phyloP scores from a whole-genome alignment of 2,888 invertebrate genomes.

The Drosophila affinis region DNA sequence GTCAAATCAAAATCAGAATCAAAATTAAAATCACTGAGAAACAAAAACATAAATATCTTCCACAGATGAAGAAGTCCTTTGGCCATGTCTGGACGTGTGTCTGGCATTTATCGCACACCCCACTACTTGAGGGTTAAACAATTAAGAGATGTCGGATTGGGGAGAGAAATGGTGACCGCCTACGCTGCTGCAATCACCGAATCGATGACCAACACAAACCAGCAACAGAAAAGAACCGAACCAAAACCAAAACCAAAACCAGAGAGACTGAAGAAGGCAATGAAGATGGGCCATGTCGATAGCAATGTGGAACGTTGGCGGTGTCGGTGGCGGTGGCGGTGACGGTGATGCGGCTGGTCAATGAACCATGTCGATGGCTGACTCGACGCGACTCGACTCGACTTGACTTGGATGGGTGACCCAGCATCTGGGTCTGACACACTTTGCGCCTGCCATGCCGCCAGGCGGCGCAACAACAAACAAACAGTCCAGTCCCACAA shows the following conservation, averaged over 20 bases:
- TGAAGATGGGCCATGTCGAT: slow-evolving; percentile 36
- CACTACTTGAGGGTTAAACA: slow-evolving; percentile 63
- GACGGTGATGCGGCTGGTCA: slow-evolving; percentile 56
- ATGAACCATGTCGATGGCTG: slow-evolving; percentile 56
- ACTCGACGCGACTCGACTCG: background rate
- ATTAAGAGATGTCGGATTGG: slow-evolving; percentile 28
- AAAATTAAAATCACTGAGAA: background rate
- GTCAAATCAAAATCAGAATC: slow-evolving; percentile 23
- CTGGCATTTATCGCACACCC: slow-evolving; percentile 41
- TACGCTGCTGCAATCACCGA: slow-evolving; percentile 29
- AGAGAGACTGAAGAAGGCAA: slow-evolving; percentile 3
- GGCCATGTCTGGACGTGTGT: slow-evolving; percentile 4
- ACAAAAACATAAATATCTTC: slow-evolving; percentile 33
- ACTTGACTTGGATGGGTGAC: slow-evolving; percentile 5
- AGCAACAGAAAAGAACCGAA: slow-evolving; percentile 11
- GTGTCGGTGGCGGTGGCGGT: slow-evolving; percentile 15
- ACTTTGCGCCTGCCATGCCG: slow-evolving; percentile 31
- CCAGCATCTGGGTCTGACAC: slow-evolving; percentile 63
- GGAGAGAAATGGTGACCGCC: slow-evolving; percentile 15
- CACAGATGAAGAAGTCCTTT: slow-evolving; percentile 18
- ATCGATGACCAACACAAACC: slow-evolving; percentile 40
- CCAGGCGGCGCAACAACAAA: slow-evolving; percentile 43
- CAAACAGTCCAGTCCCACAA: slow-evolving; percentile 37
- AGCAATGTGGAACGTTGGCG: slow-evolving; percentile 37
- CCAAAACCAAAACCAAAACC: slow-evolving; percentile 1